Evolutionary conservation across 2,888 invertebrate species (phyloP).

Genomic region (Drosophila acutilabella): DNA sequence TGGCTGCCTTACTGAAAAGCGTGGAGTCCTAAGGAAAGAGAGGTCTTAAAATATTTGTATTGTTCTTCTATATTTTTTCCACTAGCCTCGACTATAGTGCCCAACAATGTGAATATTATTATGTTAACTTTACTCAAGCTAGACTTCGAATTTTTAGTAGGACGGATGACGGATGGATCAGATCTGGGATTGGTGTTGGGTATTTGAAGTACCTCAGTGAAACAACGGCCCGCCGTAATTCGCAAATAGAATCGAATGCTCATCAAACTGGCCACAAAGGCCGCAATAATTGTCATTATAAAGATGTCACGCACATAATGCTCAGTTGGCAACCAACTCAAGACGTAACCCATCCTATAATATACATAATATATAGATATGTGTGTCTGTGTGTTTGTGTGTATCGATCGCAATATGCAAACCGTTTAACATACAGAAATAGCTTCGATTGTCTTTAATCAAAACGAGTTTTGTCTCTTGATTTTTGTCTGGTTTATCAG

Average conservation of each 20-base stretch:
- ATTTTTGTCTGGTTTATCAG: slow-evolving; percentile 28
- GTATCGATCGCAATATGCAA: slow-evolving; percentile 60
- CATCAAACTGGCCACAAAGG: slow-evolving; percentile 77
- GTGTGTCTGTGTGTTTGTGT: slow-evolving; percentile 11
- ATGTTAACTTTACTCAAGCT: neutral
- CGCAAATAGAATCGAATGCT: slow-evolving; percentile 83
- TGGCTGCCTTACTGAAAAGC: too few relatives aligned
- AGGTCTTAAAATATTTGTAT: too few relatives aligned
- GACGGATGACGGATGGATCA: neutral
- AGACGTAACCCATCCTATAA: slow-evolving; percentile 82
- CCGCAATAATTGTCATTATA: slow-evolving; percentile 73
- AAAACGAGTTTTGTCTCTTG: slow-evolving; percentile 62
- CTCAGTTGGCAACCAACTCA: slow-evolving; percentile 76
- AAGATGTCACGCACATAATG: slow-evolving; percentile 77
- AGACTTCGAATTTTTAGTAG: neutral
- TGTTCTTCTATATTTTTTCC: too few relatives aligned
- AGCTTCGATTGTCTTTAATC: slow-evolving; percentile 33
- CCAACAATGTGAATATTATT: neutral
- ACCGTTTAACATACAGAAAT: slow-evolving; percentile 52
- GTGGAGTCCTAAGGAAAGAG: too few relatives aligned
- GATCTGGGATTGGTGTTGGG: slow-evolving; percentile 10
- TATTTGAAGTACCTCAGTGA: slow-evolving; percentile 76
- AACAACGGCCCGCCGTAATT: slow-evolving; percentile 82
- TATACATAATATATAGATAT: slow-evolving; percentile 66
- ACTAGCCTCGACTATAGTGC: too few relatives aligned